These are phyloP conservation scores for Dicycla oo DNA, from an alignment of 2,888 invertebrate species.

Conservation along the genomic window DNA sequence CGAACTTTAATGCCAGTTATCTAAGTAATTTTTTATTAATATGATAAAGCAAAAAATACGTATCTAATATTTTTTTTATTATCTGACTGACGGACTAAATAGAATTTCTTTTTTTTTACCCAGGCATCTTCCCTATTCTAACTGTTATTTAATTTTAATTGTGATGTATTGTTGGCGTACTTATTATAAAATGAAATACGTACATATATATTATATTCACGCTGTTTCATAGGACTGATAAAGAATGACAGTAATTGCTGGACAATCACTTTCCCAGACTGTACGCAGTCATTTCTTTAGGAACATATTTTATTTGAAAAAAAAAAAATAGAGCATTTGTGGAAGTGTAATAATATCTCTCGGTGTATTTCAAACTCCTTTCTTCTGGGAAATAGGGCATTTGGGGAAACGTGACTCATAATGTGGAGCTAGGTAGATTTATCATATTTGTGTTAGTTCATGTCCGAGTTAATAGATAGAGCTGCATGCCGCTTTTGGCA, in stretches of 20 bases:
- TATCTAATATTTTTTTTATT: too few species aligned
- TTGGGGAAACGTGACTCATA: conserved; percentile 24
- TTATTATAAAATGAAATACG: background rate
- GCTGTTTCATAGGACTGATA: background rate
- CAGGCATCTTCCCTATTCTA: too few species aligned
- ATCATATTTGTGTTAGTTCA: conserved; percentile 42
- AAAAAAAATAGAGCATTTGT: conserved; percentile 4
- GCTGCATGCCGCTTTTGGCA: conserved; percentile 37
- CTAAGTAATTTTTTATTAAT: too few species aligned
- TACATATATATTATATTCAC: background rate
- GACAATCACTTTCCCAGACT: background rate
- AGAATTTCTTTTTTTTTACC: too few species aligned
- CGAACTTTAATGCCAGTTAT: too few species aligned
- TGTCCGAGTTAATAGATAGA: conserved; percentile 34
- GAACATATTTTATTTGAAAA: background rate
- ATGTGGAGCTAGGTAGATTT: conserved; percentile 16
- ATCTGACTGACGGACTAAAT: too few species aligned
- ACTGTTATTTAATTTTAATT: background rate
- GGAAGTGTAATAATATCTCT: conserved; percentile 21
- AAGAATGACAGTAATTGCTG: background rate
- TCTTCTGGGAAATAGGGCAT: conserved; percentile 34
- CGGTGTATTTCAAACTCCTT: conserved; percentile 13
- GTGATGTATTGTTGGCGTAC: background rate
- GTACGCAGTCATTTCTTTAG: background rate
- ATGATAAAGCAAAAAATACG: too few species aligned